Conservation (phyloP, 2,888 invertebrate genomes). For the Limnephilus auricula region DNA sequence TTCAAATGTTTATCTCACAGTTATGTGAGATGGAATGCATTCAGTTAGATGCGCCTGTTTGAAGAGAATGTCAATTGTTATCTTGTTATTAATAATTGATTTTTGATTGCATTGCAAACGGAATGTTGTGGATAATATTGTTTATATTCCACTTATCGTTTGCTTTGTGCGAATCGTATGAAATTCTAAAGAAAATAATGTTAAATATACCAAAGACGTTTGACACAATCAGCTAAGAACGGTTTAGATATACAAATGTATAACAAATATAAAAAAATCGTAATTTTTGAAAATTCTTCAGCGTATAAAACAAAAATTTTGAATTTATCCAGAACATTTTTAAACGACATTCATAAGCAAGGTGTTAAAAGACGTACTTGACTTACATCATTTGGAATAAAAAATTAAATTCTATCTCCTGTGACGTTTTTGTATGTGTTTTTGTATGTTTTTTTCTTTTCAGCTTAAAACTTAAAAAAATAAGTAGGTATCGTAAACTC, state of each 20-base stretch:
- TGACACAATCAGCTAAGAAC: not conserved
- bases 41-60: not conserved
- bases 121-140: not conserved
- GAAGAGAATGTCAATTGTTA: not conserved
- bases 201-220: not conserved
- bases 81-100: not conserved
- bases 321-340: too few relatives aligned
- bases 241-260: not conserved
- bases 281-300: too few relatives aligned
- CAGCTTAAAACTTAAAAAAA: too few relatives aligned
- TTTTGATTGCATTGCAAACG: not conserved
- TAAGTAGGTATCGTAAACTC: too few relatives aligned
- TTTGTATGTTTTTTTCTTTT: too few relatives aligned
- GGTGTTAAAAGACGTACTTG: too few relatives aligned
- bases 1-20: not conserved
- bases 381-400: too few relatives aligned
- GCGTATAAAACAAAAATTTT: too few relatives aligned
- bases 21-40: not conserved
- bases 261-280: too few relatives aligned
- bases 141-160: not conserved
- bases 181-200: not conserved
- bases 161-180: not conserved
- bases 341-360: too few relatives aligned
- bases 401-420: too few relatives aligned
- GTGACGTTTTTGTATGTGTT: too few relatives aligned